Evolutionary conservation across 2,113 vertebrate species (phyloP).

Genomic region (Delphinus delphis): DNA sequence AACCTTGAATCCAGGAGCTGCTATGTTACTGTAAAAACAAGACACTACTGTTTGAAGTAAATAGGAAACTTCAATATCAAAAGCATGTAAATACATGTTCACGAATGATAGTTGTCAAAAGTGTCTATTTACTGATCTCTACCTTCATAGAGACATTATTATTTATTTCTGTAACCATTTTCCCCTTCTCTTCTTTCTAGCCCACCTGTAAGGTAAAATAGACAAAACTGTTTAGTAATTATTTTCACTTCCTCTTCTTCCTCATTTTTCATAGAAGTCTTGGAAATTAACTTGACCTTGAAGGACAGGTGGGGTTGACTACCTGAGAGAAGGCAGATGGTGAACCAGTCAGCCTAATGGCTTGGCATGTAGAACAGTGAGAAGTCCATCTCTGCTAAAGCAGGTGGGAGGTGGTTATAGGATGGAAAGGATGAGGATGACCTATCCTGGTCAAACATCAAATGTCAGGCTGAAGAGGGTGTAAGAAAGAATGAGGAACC

Average conservation of each 20-base stretch:
- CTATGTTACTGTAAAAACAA: neutral
- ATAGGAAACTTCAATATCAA: neutral
- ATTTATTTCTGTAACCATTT: neutral
- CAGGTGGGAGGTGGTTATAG: neutral
- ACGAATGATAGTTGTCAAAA: conserved; percentile 5
- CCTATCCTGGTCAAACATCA: neutral
- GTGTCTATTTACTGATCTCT: neutral
- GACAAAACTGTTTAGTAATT: neutral
- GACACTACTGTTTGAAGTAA: neutral
- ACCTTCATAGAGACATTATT: neutral
- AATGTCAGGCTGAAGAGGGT: neutral
- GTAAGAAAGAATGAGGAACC: neutral
- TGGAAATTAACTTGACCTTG: neutral
- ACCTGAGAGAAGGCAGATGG: neutral
- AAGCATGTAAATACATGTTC: neutral
- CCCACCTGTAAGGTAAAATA: neutral
- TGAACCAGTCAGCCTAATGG: neutral
- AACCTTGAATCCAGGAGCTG: neutral
- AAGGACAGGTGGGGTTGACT: neutral
- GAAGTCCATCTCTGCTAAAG: neutral
- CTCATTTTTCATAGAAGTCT: neutral
- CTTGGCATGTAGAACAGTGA: neutral
- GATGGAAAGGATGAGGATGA: neutral
- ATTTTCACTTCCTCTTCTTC: neutral
- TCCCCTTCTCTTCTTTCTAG: neutral